Percentiles rank a stretch among this genome's conserved stretches.
phyloP scores from a whole-genome alignment of 2,888 invertebrate species.

The Hecatera dysodea region DNA sequence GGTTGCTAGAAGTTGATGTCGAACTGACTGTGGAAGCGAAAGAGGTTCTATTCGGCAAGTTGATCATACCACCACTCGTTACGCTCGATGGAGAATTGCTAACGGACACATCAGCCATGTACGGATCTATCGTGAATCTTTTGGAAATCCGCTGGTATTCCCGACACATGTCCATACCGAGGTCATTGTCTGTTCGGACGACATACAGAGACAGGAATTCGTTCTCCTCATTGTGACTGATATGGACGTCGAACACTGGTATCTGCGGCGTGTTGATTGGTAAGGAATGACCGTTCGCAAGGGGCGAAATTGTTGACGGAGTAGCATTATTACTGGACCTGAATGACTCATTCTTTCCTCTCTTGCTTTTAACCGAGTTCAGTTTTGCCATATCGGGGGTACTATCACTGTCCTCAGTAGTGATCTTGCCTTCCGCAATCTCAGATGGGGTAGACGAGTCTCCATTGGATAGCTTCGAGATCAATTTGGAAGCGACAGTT shows the following conservation, averaged over 20 bases:
- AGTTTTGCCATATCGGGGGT: slow-evolving; percentile 85
- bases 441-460: slow-evolving; percentile 88
- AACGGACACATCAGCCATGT: slow-evolving; percentile 85
- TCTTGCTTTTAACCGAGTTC: slow-evolving; percentile 76
- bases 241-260: slow-evolving; percentile 86
- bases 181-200: slow-evolving; percentile 86
- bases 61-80: slow-evolving; percentile 86
- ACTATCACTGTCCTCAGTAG: slow-evolving; percentile 76
- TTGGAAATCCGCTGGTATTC: slow-evolving; percentile 89
- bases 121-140: slow-evolving; percentile 86
- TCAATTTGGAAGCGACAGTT: slow-evolving; percentile 83
- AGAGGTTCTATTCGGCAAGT: slow-evolving; percentile 84
- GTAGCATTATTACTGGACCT: slow-evolving; percentile 85
- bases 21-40: slow-evolving; percentile 87
- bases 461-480: slow-evolving; percentile 87
- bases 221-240: slow-evolving; percentile 86
- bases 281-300: slow-evolving; percentile 86
- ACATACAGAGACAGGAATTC: slow-evolving; percentile 87
- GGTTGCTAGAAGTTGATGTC: slow-evolving; percentile 82
- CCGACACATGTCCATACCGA: slow-evolving; percentile 87
- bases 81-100: slow-evolving; percentile 88
- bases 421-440: slow-evolving; percentile 67
- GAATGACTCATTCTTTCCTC: slow-evolving; percentile 83
- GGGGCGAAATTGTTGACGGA: slow-evolving; percentile 87
- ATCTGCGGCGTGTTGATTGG: slow-evolving; percentile 83